Evolutionary conservation across 2,113 vertebrate species (phyloP).

Genomic region (Heterochromis multidens): DNA sequence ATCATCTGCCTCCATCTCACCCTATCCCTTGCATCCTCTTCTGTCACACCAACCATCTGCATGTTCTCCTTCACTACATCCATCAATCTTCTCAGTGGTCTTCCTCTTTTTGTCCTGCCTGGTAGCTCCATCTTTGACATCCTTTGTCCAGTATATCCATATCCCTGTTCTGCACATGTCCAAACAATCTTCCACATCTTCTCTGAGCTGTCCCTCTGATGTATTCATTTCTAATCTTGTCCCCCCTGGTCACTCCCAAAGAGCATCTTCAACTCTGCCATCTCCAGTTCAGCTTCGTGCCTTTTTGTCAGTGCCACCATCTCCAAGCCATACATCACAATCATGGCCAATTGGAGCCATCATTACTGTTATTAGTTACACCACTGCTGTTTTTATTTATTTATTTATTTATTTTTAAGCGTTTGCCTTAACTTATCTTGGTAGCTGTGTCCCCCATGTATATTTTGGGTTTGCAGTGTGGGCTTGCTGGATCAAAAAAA

Average conservation of each 20-base stretch:
- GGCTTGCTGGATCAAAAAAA: neutral
- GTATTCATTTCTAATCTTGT: neutral
- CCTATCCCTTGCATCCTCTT: neutral
- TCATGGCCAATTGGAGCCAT: neutral
- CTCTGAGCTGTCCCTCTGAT: neutral
- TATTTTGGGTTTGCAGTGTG: neutral
- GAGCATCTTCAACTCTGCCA: neutral
- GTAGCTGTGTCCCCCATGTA: neutral
- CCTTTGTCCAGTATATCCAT: neutral
- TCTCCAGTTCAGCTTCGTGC: neutral
- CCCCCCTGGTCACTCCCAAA: neutral
- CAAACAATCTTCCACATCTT: neutral
- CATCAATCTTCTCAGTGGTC: neutral
- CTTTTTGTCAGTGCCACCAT: neutral
- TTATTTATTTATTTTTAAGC: neutral
- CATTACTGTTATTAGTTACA: neutral
- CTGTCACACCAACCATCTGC: neutral
- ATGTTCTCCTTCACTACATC: neutral
- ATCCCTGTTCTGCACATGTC: neutral
- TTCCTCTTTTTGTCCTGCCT: neutral
- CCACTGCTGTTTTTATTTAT: neutral
- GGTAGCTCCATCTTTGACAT: neutral
- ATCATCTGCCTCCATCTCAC: neutral
- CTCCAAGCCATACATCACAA: neutral
- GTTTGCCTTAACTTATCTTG: no score